Evolutionary conservation across 2,113 vertebrate genomes (phyloP).

Genomic region (Ctenodactylus gundi): DNA sequence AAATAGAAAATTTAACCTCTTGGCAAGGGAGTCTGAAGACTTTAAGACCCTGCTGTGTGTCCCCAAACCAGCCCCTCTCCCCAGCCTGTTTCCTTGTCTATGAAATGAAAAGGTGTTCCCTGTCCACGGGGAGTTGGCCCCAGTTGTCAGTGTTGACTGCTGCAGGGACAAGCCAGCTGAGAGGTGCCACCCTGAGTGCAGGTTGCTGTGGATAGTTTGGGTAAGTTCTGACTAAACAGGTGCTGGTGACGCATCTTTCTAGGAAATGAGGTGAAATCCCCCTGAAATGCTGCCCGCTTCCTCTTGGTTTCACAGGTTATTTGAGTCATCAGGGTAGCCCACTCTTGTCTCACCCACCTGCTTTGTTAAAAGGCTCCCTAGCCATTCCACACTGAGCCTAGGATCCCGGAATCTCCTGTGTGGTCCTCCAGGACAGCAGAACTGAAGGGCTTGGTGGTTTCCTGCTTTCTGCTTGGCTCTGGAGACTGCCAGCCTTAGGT

Average conservation of each 20-base stretch:
- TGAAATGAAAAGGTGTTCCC: neutral
- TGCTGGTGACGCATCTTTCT: slow-evolving; percentile 49
- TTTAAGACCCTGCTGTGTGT: neutral
- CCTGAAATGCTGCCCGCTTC: slow-evolving; percentile 10
- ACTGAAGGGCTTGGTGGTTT: neutral
- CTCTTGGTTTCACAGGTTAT: neutral
- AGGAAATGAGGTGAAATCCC: slow-evolving; percentile 48
- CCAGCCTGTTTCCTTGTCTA: neutral
- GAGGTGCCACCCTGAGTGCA: neutral
- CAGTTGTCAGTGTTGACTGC: neutral
- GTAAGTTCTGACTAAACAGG: slow-evolving; percentile 26
- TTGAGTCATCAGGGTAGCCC: slow-evolving; percentile 53
- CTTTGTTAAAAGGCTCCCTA: neutral
- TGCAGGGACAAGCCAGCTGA: neutral
- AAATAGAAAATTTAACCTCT: slow-evolving; percentile 33
- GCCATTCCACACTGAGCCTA: neutral
- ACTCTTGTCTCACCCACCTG: neutral
- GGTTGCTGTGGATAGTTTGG: accelerated
- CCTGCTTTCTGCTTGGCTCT: neutral
- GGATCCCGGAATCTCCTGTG: neutral
- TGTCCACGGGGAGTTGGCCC: neutral
- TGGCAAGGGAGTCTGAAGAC: slow-evolving; percentile 35
- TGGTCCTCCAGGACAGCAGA: neutral
- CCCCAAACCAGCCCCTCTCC: neutral
- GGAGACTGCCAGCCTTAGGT: neutral